Conservation (phyloP, 2,113 vertebrate genomes). For the Isichthys henryi region DNA sequence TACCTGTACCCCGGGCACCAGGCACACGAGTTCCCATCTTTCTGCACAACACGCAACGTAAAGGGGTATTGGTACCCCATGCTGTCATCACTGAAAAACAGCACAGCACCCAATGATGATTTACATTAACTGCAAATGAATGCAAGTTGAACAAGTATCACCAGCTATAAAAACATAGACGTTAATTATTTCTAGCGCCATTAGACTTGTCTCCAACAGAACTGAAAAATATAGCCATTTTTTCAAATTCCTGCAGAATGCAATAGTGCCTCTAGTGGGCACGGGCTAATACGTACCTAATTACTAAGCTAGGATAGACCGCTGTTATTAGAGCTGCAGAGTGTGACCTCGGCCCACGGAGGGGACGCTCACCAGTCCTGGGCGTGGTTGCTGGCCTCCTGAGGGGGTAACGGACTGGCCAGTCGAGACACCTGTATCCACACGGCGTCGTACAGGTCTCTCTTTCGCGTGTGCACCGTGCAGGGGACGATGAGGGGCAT, state of each 20-base stretch:
- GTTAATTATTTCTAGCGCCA: not conserved
- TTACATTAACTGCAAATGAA: not conserved
- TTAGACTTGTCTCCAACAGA: not conserved
- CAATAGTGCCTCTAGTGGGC: not conserved
- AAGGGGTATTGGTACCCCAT: slow-evolving; percentile 99
- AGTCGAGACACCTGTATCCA: slow-evolving; percentile 96
- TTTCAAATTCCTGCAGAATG: not conserved
- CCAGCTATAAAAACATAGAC: not conserved
- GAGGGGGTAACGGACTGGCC: slow-evolving; percentile 92
- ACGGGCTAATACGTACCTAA: not conserved
- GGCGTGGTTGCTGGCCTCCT: slow-evolving; percentile 96
- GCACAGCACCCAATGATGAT: slow-evolving; percentile 15
- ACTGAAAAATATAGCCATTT: not conserved
- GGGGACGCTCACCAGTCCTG: slow-evolving; percentile 81
- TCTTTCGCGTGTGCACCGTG: slow-evolving; percentile 84
- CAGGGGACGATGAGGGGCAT: slow-evolving; percentile 96
- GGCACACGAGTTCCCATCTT: slow-evolving; percentile 92
- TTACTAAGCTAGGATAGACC: not conserved
- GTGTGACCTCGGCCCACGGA: not conserved
- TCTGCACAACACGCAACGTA: slow-evolving; percentile 87
- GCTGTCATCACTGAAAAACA: slow-evolving; percentile 83
- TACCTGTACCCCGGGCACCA: slow-evolving; percentile 99
- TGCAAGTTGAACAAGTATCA: too few relatives aligned
- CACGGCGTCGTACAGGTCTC: slow-evolving; percentile 88
- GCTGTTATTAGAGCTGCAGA: not conserved